Evolutionary conservation across 2,797 vertebrate genomes (phyloP).

Genomic region (Cyclopterus lumpus): DNA sequence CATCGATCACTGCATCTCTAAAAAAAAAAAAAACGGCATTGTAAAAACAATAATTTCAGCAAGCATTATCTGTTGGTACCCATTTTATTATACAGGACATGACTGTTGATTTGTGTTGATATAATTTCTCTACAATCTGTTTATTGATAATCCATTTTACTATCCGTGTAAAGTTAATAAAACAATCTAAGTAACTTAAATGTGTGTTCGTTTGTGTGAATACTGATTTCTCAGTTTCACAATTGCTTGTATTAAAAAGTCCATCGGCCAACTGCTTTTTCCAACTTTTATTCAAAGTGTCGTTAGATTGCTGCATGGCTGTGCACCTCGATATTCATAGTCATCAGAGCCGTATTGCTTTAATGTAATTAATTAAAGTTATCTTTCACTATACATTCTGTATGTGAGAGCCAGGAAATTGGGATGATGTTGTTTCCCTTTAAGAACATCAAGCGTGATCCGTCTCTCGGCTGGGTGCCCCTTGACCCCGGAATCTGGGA

Average conservation of each 20-base stretch:
- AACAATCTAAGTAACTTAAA: not conserved
- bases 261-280: not conserved
- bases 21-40: not conserved
- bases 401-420: conserved; percentile 2
- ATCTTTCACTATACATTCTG: not conserved
- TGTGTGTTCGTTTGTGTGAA: not conserved
- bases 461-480: conserved; percentile 44
- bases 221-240: not conserved
- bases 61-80: not conserved
- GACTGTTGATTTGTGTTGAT: not conserved
- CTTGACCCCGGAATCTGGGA: conserved; percentile 64
- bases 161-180: not conserved
- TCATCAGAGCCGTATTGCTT: not conserved
- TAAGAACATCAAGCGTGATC: conserved; percentile 52
- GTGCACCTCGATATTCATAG: not conserved
- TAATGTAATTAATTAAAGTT: not conserved
- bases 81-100: not conserved
- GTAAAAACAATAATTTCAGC: not conserved
- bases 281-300: not conserved
- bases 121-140: not conserved
- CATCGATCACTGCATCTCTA: no score
- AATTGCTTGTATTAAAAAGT: not conserved
- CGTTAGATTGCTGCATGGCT: not conserved
- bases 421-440: conserved; percentile 44
- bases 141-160: not conserved